These are phyloP conservation scores for Polypedilum vanderplanki DNA, from an alignment of 1,140 invertebrate species.

Conservation along the genomic window DNA sequence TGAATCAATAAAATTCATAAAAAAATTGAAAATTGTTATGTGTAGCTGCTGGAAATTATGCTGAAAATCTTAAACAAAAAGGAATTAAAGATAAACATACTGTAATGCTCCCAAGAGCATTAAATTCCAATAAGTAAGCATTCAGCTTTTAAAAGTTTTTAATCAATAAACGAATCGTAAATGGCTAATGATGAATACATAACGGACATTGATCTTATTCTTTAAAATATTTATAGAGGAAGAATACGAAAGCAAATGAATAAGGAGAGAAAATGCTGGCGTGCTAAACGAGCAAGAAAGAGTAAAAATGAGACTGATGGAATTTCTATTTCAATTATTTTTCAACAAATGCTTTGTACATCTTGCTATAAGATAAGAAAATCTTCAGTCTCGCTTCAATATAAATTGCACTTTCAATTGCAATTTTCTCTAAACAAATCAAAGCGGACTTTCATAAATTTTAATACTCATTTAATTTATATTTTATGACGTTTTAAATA, in stretches of 20 bases:
- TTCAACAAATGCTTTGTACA: too few species aligned
- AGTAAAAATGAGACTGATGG: too few species aligned
- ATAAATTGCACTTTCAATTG: background rate
- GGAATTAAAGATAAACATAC: background rate
- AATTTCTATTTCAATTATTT: too few species aligned
- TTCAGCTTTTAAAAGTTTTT: background rate
- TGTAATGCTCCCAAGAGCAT: background rate
- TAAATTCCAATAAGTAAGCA: slow-evolving; percentile 5
- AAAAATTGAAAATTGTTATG: background rate
- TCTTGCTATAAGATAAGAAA: too few species aligned
- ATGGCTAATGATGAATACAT: slow-evolving; percentile 7
- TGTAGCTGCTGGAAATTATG: background rate
- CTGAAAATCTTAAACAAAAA: background rate
- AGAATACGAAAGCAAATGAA: too few species aligned
- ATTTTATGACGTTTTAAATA: background rate
- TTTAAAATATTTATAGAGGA: too few species aligned
- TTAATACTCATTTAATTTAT: background rate
- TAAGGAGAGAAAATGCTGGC: too few species aligned
- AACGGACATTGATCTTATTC: background rate
- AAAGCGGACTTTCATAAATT: background rate
- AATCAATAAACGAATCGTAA: slow-evolving; percentile 16
- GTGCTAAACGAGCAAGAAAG: too few species aligned
- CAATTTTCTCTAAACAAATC: background rate
- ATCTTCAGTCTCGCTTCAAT: background rate
- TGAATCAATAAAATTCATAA: background rate